phyloP scores from a whole-genome alignment of 2,888 invertebrate genomes.

The Eristalis arbustorum region DNA sequence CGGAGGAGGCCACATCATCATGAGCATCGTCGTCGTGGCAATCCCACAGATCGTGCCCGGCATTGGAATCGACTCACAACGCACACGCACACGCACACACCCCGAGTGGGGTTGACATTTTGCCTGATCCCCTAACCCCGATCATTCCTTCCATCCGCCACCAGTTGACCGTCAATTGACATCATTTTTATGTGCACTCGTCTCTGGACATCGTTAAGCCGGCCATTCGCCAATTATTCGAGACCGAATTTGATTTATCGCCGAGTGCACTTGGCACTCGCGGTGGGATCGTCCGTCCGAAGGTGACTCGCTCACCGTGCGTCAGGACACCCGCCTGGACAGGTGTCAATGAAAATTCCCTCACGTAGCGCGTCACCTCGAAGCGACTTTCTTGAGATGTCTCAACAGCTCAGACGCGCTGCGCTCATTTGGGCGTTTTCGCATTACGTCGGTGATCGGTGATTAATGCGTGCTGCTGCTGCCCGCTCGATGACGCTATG shows the following conservation, averaged over 20 bases:
- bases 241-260: neutral
- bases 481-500: neutral
- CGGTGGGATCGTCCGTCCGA: too few relatives aligned
- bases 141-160: neutral
- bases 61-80: neutral
- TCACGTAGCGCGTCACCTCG: neutral
- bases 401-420: neutral
- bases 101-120: neutral
- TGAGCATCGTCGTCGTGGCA: neutral
- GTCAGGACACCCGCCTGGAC: neutral
- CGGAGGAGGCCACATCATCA: neutral
- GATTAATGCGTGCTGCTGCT: neutral
- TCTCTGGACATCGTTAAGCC: neutral
- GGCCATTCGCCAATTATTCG: neutral
- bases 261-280: neutral
- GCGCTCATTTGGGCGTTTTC: neutral
- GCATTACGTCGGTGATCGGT: neutral
- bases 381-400: neutral
- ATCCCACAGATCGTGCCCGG: neutral
- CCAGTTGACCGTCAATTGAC: neutral
- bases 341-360: neutral
- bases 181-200: neutral
- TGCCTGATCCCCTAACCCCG: neutral
- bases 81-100: neutral
- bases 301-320: too few relatives aligned